These are phyloP conservation scores for Puffinus mauretanicus DNA, from an alignment of 2,113 vertebrate genomes.

Conservation along the genomic window DNA sequence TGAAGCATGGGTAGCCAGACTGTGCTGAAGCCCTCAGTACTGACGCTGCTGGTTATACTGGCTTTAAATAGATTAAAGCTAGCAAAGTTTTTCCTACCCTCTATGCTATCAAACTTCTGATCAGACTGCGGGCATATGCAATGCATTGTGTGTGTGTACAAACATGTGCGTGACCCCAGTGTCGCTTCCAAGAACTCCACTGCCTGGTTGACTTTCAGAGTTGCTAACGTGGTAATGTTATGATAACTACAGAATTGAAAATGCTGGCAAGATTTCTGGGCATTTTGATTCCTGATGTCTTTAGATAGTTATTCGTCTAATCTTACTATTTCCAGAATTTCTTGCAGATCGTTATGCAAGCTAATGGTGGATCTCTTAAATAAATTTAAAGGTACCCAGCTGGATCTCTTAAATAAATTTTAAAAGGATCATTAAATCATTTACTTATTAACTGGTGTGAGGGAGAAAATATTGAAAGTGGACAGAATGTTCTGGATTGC, in stretches of 20 bases:
- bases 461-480: not conserved
- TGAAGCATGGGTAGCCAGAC: not conserved
- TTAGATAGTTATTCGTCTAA: not conserved
- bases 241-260: not conserved
- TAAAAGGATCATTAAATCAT: not conserved
- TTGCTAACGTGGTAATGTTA: not conserved
- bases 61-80: not conserved
- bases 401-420: not conserved
- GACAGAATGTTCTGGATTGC: not conserved
- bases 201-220: not conserved
- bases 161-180: not conserved
- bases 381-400: not conserved
- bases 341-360: not conserved
- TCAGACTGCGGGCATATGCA: not conserved
- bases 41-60: not conserved
- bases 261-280: not conserved
- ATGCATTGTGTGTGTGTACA: not conserved
- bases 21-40: not conserved
- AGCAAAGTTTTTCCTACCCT: not conserved
- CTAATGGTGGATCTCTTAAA: not conserved
- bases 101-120: not conserved
- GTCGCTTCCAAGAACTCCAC: not conserved
- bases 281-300: not conserved
- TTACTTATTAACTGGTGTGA: not conserved
- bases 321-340: not conserved